Percentiles rank a stretch among this genome's conserved stretches.
Evolutionary conservation across 2,888 invertebrate species (phyloP).

Genomic region (Macaria notata): DNA sequence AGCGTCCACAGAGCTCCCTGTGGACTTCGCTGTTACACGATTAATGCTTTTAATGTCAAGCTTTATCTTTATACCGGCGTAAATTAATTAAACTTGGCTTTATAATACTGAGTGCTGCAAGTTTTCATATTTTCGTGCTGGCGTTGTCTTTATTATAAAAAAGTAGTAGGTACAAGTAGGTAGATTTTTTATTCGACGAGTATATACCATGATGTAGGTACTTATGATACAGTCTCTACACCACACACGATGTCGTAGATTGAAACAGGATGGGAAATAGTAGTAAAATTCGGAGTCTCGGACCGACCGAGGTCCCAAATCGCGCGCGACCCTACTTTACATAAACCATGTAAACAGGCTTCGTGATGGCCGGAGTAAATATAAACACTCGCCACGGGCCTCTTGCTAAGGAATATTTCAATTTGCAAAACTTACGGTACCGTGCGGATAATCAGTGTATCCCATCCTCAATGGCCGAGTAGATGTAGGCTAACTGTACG

Average conservation of each 20-base stretch:
- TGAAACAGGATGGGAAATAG: slow-evolving; percentile 17
- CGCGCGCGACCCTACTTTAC: slow-evolving; percentile 39
- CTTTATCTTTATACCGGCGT: slow-evolving; percentile 11
- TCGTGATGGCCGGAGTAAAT: slow-evolving; percentile 26
- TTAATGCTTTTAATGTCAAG: slow-evolving; percentile 28
- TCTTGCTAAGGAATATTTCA: neutral
- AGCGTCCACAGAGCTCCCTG: slow-evolving; percentile 54
- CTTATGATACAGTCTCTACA: too few species aligned
- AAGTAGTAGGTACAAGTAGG: too few species aligned
- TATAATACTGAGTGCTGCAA: slow-evolving; percentile 8
- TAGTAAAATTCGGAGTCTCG: slow-evolving; percentile 32
- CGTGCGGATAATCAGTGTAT: slow-evolving; percentile 11
- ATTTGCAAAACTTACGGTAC: slow-evolving; percentile 12
- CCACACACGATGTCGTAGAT: too few species aligned
- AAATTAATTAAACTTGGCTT: slow-evolving; percentile 1
- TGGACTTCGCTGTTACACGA: slow-evolving; percentile 47
- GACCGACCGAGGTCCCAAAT: slow-evolving; percentile 24
- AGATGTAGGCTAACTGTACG: slow-evolving; percentile 44
- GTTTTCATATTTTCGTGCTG: too few species aligned
- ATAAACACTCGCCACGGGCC: slow-evolving; percentile 2
- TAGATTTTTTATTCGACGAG: too few species aligned
- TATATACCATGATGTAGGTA: too few species aligned
- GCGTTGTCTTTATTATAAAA: too few species aligned
- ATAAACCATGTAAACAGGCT: slow-evolving; percentile 41
- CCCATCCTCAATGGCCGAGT: slow-evolving; percentile 26